These are phyloP conservation scores for Otus scops DNA, from an alignment of 2,797 vertebrate species.

Conservation along the genomic window DNA sequence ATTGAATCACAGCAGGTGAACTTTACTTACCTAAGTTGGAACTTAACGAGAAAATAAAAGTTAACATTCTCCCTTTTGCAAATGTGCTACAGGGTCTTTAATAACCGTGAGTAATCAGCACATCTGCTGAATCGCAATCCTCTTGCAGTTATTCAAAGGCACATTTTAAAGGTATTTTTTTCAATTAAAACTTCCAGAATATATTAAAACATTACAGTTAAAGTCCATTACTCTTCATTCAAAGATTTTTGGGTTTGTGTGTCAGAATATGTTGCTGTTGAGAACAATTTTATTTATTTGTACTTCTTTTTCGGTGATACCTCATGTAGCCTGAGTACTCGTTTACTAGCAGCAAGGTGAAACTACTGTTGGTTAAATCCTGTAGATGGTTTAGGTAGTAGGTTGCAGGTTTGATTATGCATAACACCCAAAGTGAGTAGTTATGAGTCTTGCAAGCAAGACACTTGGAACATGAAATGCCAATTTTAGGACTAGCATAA, in stretches of 20 bases:
- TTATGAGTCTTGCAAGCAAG: neutral
- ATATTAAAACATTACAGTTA: neutral
- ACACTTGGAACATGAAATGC: neutral
- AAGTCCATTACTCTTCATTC: neutral
- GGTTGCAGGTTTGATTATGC: neutral
- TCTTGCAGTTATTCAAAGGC: neutral
- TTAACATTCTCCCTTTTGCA: neutral
- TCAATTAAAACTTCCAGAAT: neutral
- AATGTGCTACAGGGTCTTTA: neutral
- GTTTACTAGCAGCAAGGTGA: neutral
- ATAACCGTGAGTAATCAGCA: neutral
- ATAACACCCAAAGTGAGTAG: neutral
- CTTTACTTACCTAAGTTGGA: constrained; percentile 12
- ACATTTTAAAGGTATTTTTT: neutral
- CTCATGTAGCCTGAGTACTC: neutral
- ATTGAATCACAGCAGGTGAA: neutral
- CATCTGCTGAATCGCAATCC: neutral
- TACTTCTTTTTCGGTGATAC: neutral
- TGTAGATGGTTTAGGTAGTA: neutral
- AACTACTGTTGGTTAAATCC: neutral
- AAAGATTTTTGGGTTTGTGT: neutral
- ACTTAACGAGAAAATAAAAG: neutral
- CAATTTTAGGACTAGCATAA: neutral
- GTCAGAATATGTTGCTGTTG: neutral
- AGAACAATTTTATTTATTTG: neutral